A percentile compares a stretch with the other conserved stretches of the same genome.
Evolutionary conservation across 2,113 vertebrate genomes (phyloP).

Genomic region (Diphyllodes magnificus): DNA sequence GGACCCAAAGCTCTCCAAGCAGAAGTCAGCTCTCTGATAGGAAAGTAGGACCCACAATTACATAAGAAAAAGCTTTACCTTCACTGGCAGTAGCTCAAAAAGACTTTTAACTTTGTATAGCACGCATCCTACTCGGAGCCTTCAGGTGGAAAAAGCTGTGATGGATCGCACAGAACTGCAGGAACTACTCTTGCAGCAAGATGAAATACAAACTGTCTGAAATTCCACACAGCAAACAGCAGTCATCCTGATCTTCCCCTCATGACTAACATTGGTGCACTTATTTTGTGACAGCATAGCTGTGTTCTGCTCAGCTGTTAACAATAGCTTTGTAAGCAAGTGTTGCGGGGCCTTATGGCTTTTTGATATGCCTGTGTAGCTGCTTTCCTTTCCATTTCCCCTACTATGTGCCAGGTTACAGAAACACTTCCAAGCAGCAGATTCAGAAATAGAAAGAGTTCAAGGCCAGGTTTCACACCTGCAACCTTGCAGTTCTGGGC

Average conservation of each 20-base stretch:
- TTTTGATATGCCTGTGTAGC: slow-evolving; percentile 33
- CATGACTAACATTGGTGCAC: background rate
- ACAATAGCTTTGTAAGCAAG: slow-evolving; percentile 41
- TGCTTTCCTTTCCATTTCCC: slow-evolving; percentile 49
- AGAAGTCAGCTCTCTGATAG: background rate
- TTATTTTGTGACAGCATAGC: background rate
- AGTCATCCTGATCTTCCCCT: background rate
- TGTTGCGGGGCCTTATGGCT: background rate
- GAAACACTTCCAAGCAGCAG: slow-evolving; percentile 51
- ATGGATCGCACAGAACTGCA: background rate
- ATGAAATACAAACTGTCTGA: background rate
- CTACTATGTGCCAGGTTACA: slow-evolving; percentile 27
- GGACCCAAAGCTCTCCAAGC: background rate
- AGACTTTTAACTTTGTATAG: background rate
- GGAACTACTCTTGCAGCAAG: background rate
- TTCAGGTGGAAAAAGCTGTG: background rate
- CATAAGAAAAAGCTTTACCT: background rate
- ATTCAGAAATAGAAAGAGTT: slow-evolving; percentile 57
- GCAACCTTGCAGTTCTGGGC: slow-evolving; percentile 1
- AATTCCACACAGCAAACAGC: background rate
- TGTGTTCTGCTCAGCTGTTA: background rate
- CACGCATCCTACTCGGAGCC: background rate
- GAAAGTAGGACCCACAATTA: background rate
- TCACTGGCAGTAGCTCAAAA: background rate
- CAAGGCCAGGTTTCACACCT: slow-evolving; percentile 58